Conservation (phyloP, 2,888 invertebrate species). For the Atrina japonica region DNA sequence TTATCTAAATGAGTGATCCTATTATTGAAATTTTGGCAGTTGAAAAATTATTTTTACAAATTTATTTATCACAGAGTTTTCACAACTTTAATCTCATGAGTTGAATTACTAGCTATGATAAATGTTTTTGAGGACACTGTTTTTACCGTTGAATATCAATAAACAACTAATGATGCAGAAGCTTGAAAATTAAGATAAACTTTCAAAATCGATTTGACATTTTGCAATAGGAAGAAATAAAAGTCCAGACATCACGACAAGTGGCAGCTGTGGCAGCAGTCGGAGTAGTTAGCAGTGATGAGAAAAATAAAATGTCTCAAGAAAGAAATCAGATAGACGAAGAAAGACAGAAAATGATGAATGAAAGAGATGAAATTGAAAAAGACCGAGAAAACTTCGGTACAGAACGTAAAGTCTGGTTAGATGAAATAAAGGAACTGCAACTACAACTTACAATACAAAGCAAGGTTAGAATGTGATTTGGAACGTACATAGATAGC, state of each 20-base stretch:
- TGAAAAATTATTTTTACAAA: no score
- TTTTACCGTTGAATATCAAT: no score
- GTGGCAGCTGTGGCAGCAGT: slow-evolving; percentile 46
- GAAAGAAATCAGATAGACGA: slow-evolving; percentile 57
- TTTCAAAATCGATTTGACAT: slow-evolving; percentile 8
- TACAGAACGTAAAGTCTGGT: slow-evolving; percentile 61
- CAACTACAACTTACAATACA: slow-evolving; percentile 57
- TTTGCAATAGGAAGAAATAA: slow-evolving; percentile 38
- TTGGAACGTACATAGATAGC: neutral
- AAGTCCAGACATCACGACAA: slow-evolving; percentile 40
- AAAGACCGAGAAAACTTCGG: slow-evolving; percentile 59
- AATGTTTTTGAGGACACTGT: neutral
- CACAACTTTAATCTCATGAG: no score
- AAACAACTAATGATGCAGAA: no score
- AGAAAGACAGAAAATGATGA: slow-evolving; percentile 54
- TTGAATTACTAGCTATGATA: no score
- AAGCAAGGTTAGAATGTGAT: slow-evolving; percentile 58
- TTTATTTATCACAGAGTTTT: no score
- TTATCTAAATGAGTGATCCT: no score
- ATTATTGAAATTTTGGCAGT: no score
- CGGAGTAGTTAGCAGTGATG: slow-evolving; percentile 49
- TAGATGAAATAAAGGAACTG: slow-evolving; percentile 59
- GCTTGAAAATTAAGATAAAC: neutral
- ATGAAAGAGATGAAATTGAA: slow-evolving; percentile 59
- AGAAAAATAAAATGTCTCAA: slow-evolving; percentile 54